Evolutionary conservation across 2,113 vertebrate genomes (phyloP).

Genomic region (Mobula hypostoma): DNA sequence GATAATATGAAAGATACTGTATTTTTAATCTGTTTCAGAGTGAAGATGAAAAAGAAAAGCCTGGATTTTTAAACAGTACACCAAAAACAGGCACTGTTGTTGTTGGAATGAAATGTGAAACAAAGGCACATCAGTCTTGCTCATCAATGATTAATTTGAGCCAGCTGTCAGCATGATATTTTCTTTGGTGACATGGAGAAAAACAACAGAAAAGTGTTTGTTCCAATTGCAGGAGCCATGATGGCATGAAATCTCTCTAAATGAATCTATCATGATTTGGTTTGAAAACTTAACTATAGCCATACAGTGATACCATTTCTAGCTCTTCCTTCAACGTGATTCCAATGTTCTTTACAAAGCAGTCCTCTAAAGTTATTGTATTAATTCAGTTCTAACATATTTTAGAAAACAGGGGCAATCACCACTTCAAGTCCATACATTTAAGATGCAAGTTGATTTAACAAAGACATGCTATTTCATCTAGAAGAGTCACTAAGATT

Average conservation of each 20-base stretch:
- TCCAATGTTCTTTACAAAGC: too few relatives aligned
- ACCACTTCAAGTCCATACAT: background rate
- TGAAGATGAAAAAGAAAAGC: background rate
- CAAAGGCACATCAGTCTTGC: background rate
- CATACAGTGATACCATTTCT: background rate
- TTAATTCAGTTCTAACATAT: background rate
- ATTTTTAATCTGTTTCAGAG: background rate
- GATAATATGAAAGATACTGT: background rate
- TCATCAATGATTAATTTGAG: conserved; percentile 30
- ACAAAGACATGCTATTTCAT: background rate
- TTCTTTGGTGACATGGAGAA: background rate
- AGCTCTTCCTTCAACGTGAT: background rate
- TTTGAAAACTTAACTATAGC: background rate
- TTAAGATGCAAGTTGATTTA: background rate
- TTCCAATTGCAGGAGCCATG: background rate
- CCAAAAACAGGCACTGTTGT: background rate
- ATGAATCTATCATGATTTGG: background rate
- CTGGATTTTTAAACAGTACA: background rate
- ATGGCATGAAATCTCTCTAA: background rate
- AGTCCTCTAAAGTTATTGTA: background rate
- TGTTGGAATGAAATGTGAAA: conserved; percentile 7
- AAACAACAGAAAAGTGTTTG: background rate
- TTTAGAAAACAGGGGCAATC: background rate
- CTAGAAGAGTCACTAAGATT: background rate
- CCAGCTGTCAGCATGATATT: background rate